Base-by-base conservation (phyloP, 2,113 vertebrate species). In the Alaudala cheleensis region DNA sequence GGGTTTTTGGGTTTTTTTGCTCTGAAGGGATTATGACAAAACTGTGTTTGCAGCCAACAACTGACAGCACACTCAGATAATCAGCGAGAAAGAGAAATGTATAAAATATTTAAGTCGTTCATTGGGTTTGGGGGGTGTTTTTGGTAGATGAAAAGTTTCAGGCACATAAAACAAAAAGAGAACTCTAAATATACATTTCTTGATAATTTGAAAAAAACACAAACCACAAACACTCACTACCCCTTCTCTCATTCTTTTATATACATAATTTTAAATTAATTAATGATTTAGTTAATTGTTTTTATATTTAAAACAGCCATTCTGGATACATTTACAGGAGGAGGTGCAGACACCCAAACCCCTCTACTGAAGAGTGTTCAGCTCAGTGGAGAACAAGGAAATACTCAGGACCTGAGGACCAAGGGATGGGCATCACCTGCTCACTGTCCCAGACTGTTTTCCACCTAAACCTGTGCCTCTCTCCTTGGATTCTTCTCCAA, bases 1-100 rank as follows among this genome's bases (percentile, higher is more conserved):
- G 58, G 10, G 11, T 50, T 67, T 67, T 12, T 2, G 23, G 10
- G 31, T 22, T 25, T 90, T 57, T 74, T 60, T 76, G 34, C 76
- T 92, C 77, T 60, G 70, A 81, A 84, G 79, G 89, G 89, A 89
- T 95, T 65, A 72, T 93, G 84, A 85, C 69, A 89, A 95, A 95
- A 37, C 57, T 72, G 49, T 72, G 91, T 93, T 90, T 92, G 84
- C 78, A 91, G 81, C 53, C 57, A 81, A 45, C 45, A 81, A 65
- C 34, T 82, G 95, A 89, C 77, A 96, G 66, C 83, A 51, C 17
- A 24, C 61, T 66, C 49, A 60, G 77, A 92, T 79, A 82, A 92
- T 71, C 89, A 89, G 44, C 53, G 73, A 51, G 80, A 54, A 93
- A 37, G 40, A 91, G 53, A 81, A 93, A 92, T 57, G 44, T n/a